Conservation (phyloP, 2,797 vertebrate species). For the Microhierax caerulescens region DNA sequence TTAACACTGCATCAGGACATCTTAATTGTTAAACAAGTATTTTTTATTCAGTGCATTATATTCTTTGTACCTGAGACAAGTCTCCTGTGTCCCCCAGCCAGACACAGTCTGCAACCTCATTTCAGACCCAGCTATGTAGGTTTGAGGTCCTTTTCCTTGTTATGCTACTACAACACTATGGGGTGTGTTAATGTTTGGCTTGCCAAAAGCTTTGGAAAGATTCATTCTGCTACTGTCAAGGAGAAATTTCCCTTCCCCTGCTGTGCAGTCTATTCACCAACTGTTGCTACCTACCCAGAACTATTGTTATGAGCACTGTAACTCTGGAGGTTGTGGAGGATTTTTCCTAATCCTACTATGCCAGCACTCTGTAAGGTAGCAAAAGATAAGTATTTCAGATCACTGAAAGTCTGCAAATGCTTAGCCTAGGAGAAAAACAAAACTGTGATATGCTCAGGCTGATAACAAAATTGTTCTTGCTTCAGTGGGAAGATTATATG, state of each 20-base stretch:
- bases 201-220: background rate
- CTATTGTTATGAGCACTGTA: background rate
- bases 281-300: background rate
- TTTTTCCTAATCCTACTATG: background rate
- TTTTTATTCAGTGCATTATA: background rate
- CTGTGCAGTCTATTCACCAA: background rate
- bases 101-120: background rate
- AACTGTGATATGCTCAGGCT: background rate
- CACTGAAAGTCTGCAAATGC: background rate
- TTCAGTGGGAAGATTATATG: background rate
- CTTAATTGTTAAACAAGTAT: background rate
- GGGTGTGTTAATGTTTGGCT: background rate
- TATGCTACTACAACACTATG: fast-evolving
- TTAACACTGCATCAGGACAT: background rate
- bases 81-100: background rate
- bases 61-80: background rate
- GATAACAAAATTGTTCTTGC: background rate
- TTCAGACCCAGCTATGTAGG: background rate
- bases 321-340: background rate
- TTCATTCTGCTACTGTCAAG: background rate
- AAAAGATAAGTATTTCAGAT: background rate
- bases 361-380: background rate
- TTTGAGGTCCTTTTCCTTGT: background rate
- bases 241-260: background rate
- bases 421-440: background rate